Conservation (phyloP, 2,113 vertebrate genomes). For the Tor tambroides region DNA sequence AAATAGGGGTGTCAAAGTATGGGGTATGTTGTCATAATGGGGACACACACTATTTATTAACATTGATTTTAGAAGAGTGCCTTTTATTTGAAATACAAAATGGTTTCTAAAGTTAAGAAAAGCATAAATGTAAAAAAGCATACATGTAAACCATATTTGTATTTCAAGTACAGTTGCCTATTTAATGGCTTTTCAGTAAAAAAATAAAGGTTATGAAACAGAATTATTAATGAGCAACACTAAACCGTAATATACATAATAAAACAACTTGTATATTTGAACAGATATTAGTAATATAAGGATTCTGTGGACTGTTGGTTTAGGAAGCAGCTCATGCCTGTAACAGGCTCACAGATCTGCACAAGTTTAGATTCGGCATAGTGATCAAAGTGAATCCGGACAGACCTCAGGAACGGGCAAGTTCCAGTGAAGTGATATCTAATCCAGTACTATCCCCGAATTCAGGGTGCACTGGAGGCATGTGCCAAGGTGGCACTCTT, state of each 20-base stretch:
- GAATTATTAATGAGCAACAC: conserved; percentile 41
- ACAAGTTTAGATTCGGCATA: conserved; percentile 77
- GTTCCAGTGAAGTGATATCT: conserved; percentile 60
- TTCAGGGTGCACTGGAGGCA: conserved; percentile 82
- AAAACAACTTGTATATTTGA: too few relatives aligned
- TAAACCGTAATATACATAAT: too few relatives aligned
- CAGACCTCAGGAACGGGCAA: conserved; percentile 88
- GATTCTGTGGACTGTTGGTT: conserved; percentile 32
- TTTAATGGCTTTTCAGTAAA: conserved; percentile 24
- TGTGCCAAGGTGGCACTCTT: conserved; percentile 78
- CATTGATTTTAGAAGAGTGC: too few relatives aligned
- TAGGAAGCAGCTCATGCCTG: conserved; percentile 80
- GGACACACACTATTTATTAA: too few relatives aligned
- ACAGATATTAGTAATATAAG: background rate
- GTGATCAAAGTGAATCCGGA: conserved; percentile 90
- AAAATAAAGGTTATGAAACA: background rate
- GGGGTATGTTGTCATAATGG: too few relatives aligned
- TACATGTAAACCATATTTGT: too few relatives aligned
- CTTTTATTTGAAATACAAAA: too few relatives aligned
- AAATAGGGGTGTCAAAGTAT: too few relatives aligned
- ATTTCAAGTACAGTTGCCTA: too few relatives aligned
- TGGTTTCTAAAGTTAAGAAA: too few relatives aligned
- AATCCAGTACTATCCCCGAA: conserved; percentile 46
- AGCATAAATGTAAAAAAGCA: too few relatives aligned
- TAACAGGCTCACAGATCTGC: conserved; percentile 51